Evolutionary conservation across 23 tunicate genomes (phyloP).

Genomic region (Botrylloides violaceus): DNA sequence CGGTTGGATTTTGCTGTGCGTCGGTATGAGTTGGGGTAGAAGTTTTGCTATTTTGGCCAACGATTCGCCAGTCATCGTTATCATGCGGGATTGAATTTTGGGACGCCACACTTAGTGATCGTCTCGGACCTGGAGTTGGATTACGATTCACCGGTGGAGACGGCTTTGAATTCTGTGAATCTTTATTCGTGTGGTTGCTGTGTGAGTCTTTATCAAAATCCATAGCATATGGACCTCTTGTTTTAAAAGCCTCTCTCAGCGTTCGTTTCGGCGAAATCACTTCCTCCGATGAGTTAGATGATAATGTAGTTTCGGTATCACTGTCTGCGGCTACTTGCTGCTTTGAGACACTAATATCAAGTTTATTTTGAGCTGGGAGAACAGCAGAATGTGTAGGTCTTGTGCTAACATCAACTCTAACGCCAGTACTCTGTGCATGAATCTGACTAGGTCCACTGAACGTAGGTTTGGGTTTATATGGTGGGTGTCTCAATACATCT

Average conservation of each 20-base stretch:
- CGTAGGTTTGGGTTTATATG: not conserved
- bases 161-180: not conserved
- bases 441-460: not conserved
- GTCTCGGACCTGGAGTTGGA: not conserved
- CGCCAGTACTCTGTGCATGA: not conserved
- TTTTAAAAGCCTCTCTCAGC: not conserved
- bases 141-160: not conserved
- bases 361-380: not conserved
- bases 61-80: not conserved
- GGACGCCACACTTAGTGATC: not conserved
- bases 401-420: not conserved
- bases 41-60: not conserved
- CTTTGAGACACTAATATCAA: not conserved
- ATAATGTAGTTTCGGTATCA: slow-evolving; percentile 5
- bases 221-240: not conserved
- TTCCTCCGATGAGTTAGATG: not conserved
- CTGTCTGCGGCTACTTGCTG: not conserved
- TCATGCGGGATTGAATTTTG: not conserved
- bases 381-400: not conserved
- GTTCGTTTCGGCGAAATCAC: not conserved
- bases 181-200: not conserved
- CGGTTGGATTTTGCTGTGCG: not conserved
- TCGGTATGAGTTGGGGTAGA: not conserved
- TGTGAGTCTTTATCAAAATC: not conserved
- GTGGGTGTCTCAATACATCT: too few species aligned